These are phyloP conservation scores for Belonocnema kinseyi DNA, from an alignment of 1,140 invertebrate species.

Conservation along the genomic window DNA sequence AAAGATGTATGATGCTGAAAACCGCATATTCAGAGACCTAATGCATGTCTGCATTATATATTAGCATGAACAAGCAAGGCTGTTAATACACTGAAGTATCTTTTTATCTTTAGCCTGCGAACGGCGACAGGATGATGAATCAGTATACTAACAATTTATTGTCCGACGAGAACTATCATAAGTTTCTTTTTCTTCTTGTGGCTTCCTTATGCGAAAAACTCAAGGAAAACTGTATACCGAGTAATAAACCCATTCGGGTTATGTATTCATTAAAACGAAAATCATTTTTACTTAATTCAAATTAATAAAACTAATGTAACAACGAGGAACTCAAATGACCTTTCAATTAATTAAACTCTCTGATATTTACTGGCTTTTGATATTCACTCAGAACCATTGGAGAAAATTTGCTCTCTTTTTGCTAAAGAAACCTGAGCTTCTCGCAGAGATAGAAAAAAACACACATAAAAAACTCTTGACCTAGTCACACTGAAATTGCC, in stretches of 20 bases:
- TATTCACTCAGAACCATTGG: too few species aligned
- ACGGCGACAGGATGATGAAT: background rate
- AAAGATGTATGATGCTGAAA: background rate
- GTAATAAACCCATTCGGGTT: background rate
- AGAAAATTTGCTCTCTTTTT: background rate
- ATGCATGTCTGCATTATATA: conserved; percentile 4
- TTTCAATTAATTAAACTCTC: too few species aligned
- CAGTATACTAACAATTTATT: background rate
- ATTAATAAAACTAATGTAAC: too few species aligned
- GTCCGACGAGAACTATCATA: background rate
- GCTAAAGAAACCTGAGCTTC: background rate
- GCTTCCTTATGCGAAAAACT: background rate
- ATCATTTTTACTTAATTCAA: too few species aligned
- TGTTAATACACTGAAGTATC: background rate
- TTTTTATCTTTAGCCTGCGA: background rate
- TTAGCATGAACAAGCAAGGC: background rate
- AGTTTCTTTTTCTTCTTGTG: background rate
- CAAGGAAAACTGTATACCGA: too few species aligned
- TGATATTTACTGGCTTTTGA: too few species aligned
- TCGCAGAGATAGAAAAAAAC: background rate
- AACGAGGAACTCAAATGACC: too few species aligned
- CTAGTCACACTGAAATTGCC: conserved; percentile 22
- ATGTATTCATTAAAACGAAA: too few species aligned
- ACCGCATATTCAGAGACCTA: background rate
- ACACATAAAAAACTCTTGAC: background rate